These are phyloP conservation scores for Pantherophis alleghaniensis DNA, from an alignment of 2,797 vertebrate species.

Conservation along the genomic window DNA sequence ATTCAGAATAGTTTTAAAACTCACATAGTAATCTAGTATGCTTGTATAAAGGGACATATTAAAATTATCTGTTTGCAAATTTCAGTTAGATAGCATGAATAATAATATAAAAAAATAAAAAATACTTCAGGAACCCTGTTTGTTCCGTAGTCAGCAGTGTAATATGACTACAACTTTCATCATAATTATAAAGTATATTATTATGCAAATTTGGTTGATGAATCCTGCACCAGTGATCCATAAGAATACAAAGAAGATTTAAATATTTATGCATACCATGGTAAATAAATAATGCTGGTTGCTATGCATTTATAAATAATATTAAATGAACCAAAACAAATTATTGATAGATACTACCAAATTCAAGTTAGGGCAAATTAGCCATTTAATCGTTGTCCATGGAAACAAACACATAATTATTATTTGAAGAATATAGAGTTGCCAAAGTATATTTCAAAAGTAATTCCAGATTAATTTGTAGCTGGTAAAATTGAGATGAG, in stretches of 20 bases:
- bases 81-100: background rate
- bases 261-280: constrained; percentile 22
- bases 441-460: constrained; percentile 10
- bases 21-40: rapidly evolving
- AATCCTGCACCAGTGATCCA: constrained; percentile 24
- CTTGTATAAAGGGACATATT: background rate
- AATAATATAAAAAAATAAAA: background rate
- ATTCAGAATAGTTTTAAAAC: background rate
- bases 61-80: constrained; percentile 15
- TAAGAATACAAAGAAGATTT: constrained; percentile 35
- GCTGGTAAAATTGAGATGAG: constrained; percentile 23
- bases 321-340: constrained; percentile 19
- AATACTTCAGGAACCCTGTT: background rate
- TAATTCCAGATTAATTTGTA: constrained; percentile 15
- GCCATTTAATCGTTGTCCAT: constrained; percentile 10
- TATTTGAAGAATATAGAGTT: constrained; percentile 15
- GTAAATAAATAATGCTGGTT: constrained; percentile 5
- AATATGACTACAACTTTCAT: background rate
- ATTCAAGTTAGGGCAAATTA: constrained; percentile 21
- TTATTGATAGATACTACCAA: constrained; percentile 9
- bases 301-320: constrained; percentile 4
- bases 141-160: background rate
- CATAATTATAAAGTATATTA: background rate
- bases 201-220: constrained; percentile 11
- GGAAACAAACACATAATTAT: constrained; percentile 30